Base-by-base conservation (phyloP, 2,797 vertebrate species). In the Telmatherina bonti region DNA sequence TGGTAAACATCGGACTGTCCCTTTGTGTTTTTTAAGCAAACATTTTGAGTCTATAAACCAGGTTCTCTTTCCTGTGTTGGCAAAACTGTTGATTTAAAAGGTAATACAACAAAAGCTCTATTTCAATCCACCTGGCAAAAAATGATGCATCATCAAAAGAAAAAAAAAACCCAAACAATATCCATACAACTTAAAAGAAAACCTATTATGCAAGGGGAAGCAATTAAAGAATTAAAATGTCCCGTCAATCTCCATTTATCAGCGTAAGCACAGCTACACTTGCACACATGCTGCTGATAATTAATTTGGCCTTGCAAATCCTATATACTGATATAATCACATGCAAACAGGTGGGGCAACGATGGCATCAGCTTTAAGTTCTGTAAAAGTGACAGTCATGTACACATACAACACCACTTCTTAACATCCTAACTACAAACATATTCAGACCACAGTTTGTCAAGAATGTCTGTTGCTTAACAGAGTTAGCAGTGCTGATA, bases 1-100 rank as follows among this genome's bases (percentile, higher is more conserved):
- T 91, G 90, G 91, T 91, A 89, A 91, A 91, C 87, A 86, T 78
- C 53, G 63, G 73, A 90, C 85, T 73, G 82, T 89, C 87, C 80
- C 22, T 64, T 54, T 7, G 16, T 55, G 30, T 68, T 70, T 78
- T 72, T 41, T 31, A 13, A 76, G 89, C 65, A 74, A 66, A 84
- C 57, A 51, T 67, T 72, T 71, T 60, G 55, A 74, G 57, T 69
- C 72, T 76, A 43, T 78, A 79, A 78, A 80, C 49, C n/a, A 81
- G 71, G 59, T 72, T 89, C 67, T 76, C 58, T 53, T 74, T 69
- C 79, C 51, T 27, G 35, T 71, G 62, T 74, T 11, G 65, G 66
- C 33, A 72, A 72, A 82, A 62, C 35, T 15, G 67, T 31, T 62
- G 66, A 66, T 70, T 83, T 70, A n/a, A 78, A 85, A 87, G 79